Conservation (phyloP, 2,888 invertebrate genomes). For the Drosophila differens region DNA sequence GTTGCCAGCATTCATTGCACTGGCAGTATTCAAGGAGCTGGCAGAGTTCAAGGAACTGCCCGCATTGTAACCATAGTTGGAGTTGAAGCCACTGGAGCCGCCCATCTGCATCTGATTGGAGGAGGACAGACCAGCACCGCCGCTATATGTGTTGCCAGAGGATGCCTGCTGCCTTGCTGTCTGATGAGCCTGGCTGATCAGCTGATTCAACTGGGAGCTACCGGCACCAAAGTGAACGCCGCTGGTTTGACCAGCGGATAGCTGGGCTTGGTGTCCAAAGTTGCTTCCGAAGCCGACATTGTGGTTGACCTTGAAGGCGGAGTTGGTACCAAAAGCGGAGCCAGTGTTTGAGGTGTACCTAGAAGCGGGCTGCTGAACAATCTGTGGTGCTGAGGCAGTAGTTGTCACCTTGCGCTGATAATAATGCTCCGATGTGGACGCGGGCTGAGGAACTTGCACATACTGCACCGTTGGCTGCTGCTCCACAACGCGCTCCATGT, state of each 20-base stretch:
- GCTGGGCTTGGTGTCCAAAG: conserved; percentile 46
- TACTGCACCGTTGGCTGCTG: conserved; percentile 62
- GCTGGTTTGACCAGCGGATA: not conserved
- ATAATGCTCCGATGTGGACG: conserved; percentile 74
- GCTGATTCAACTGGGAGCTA: conserved; percentile 68
- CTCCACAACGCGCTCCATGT: conserved; percentile 73
- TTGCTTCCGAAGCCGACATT: conserved; percentile 45
- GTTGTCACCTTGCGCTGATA: conserved; percentile 75
- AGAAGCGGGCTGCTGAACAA: conserved; percentile 53
- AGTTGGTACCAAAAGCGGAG: conserved; percentile 54
- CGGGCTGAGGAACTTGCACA: conserved; percentile 57
- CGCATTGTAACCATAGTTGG: conserved; percentile 49
- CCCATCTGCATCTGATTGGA: conserved; percentile 67
- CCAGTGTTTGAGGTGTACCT: conserved; percentile 35
- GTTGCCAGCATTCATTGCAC: conserved; percentile 35
- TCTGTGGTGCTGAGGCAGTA: conserved; percentile 64
- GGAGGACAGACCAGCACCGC: conserved; percentile 54
- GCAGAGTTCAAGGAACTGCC: conserved; percentile 55
- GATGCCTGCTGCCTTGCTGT: conserved; percentile 82
- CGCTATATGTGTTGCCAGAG: conserved; percentile 47
- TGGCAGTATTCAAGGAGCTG: conserved; percentile 48
- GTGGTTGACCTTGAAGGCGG: conserved; percentile 62
- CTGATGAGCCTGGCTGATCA: conserved; percentile 83
- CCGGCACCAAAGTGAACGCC: conserved; percentile 29
- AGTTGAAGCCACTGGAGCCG: conserved; percentile 44